These are phyloP conservation scores for Chelonoidis abingdonii DNA, from an alignment of 2,113 vertebrate genomes.

Conservation along the genomic window DNA sequence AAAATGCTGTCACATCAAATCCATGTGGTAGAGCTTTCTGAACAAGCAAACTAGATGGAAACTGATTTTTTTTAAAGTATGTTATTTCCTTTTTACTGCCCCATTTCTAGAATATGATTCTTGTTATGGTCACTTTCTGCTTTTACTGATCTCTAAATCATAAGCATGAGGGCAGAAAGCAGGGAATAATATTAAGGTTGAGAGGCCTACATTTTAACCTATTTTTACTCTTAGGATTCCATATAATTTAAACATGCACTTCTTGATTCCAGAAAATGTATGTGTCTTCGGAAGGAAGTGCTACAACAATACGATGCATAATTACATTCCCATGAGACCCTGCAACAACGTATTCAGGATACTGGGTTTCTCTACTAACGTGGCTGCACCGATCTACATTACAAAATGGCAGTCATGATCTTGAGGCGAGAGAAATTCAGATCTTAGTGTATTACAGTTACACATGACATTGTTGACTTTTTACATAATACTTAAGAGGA, in stretches of 20 bases:
- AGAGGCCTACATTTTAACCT: constrained; percentile 1
- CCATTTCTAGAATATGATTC: background rate
- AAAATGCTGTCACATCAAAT: background rate
- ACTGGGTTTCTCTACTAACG: background rate
- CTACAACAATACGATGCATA: background rate
- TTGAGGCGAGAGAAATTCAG: background rate
- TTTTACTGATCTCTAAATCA: constrained; percentile 7
- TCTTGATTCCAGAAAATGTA: background rate
- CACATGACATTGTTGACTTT: background rate
- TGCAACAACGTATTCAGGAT: background rate
- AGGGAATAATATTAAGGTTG: background rate
- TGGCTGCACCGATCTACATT: background rate
- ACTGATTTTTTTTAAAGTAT: background rate
- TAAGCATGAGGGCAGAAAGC: constrained; percentile 32
- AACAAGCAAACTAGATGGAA: background rate
- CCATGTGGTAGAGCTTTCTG: background rate
- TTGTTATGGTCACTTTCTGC: constrained; percentile 18
- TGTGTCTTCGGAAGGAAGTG: background rate
- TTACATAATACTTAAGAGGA: background rate
- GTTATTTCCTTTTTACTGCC: background rate
- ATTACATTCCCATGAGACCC: background rate
- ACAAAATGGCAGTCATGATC: background rate
- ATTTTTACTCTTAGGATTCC: background rate
- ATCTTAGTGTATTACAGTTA: background rate
- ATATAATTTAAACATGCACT: constrained; percentile 1